Evolutionary conservation across 2,113 vertebrate genomes (phyloP).

Genomic region (Petroica traversi): DNA sequence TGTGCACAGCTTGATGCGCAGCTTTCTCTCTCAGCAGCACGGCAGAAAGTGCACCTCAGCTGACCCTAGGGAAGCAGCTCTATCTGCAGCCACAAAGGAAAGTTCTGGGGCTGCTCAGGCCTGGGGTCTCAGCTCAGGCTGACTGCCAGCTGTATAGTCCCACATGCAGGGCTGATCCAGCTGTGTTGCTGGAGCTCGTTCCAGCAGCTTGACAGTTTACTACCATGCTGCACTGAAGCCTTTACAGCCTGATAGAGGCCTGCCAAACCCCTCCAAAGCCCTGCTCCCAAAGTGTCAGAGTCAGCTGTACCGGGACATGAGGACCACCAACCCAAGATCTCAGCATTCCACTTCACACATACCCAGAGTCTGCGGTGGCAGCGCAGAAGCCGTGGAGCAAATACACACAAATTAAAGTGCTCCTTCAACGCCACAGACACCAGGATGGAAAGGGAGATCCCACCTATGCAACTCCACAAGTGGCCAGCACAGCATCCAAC

Average conservation of each 20-base stretch:
- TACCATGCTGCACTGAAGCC: fast-evolving
- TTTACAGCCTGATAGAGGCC: background rate
- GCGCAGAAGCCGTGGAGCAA: fast-evolving
- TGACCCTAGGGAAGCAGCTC: background rate
- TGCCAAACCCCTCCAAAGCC: background rate
- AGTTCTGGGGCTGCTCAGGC: background rate
- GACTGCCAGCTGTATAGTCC: background rate
- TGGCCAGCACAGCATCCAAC: background rate
- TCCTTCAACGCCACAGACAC: background rate
- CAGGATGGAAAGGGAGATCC: background rate
- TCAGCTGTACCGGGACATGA: background rate
- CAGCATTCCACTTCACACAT: background rate
- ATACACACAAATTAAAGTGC: fast-evolving
- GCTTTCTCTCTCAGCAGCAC: background rate
- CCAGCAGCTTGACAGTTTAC: background rate
- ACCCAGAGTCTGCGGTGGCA: fast-evolving
- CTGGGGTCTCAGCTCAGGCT: background rate
- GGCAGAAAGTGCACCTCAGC: background rate
- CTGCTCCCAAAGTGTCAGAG: background rate
- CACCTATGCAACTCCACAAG: fast-evolving
- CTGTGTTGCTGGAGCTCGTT: background rate
- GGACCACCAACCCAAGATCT: background rate
- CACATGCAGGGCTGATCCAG: background rate
- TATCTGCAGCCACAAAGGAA: background rate
- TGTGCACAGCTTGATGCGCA: fast-evolving